Base-by-base conservation (phyloP, 2,888 invertebrate genomes). In the Bursaphelenchus okinawaensis region DNA sequence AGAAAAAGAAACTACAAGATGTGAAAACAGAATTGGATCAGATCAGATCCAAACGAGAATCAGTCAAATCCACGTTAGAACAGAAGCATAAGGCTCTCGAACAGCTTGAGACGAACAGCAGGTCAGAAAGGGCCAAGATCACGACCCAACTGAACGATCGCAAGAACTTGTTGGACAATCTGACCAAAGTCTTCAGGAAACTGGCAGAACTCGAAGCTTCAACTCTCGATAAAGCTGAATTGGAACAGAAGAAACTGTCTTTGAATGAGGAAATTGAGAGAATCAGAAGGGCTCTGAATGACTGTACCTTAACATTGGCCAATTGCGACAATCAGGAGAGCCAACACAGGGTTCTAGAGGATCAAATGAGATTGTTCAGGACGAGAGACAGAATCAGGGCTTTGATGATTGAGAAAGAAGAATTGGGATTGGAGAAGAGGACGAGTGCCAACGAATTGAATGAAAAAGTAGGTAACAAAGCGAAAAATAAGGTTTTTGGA, bases 221-320 rank as follows among this genome's bases (percentile, higher is more conserved):
- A n/a, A 1, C 16, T 40, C 16, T 40, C 12, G n/a, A 40, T 40
- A 40, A 40, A 6, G 40, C 12, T 12, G 40, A 40, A 4, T 40
- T 4, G 6, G 40, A 40, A 40, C 12, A 16, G 20, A 60, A 19
- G 20, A 20, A 56, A n/a, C 12, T 56, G 7, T 12, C 60, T 3
- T 57, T 60, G 61, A 22, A 60, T 63, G 4, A 60, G 28, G 60
- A 62, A 16, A 60, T 60, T 19, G 23, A 60, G 60, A 59, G 1
- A 58, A 27, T 29, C n/a, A 57, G 24, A 23, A 26, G 28, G 16
- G 22, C 12, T 16, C 12, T 40, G 16, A 40, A 40, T 4, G n/a
- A 40, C n/a, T 40, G 40, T n/a, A 40, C 40, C n/a, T 16, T 40
- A 12, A 40, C 40, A 16, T 40, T 40, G n/a, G 40, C 3, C n/a